Conservation (phyloP, 2,797 vertebrate genomes). For the Falco berigora region DNA sequence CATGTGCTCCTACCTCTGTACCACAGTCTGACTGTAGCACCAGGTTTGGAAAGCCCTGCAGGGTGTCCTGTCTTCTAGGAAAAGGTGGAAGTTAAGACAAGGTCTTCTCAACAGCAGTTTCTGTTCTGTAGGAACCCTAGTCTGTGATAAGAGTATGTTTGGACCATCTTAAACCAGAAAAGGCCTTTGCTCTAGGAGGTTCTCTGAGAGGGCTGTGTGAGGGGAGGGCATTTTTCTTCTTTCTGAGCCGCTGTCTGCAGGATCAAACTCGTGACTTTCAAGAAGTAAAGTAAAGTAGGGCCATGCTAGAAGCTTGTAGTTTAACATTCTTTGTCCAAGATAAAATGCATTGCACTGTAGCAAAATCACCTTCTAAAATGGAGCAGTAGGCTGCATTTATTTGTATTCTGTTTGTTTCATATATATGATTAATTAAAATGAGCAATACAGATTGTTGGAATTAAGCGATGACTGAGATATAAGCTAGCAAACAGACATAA, state of each 20-base stretch:
- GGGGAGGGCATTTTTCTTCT: background rate
- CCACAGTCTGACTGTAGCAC: background rate
- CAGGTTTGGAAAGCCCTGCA: background rate
- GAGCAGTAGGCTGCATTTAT: background rate
- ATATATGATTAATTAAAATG: background rate
- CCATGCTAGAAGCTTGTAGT: background rate
- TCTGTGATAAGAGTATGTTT: background rate
- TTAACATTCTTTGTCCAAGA: background rate
- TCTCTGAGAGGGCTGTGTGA: background rate
- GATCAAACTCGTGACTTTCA: background rate
- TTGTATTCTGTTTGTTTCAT: background rate
- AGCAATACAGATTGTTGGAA: background rate
- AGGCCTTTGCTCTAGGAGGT: background rate
- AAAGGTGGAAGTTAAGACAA: background rate
- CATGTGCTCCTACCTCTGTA: background rate
- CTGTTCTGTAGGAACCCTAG: background rate
- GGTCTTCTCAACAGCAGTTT: background rate
- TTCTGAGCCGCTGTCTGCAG: background rate
- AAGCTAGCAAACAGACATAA: background rate
- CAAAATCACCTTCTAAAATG: background rate
- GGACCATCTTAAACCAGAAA: background rate
- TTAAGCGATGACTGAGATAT: background rate
- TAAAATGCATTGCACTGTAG: background rate
- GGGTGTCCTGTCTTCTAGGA: background rate
- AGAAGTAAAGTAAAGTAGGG: background rate